Percentiles rank a stretch among this genome's conserved stretches.
Conservation (phyloP, 2,888 invertebrate genomes). For the Melikaiella ostensackeni region DNA sequence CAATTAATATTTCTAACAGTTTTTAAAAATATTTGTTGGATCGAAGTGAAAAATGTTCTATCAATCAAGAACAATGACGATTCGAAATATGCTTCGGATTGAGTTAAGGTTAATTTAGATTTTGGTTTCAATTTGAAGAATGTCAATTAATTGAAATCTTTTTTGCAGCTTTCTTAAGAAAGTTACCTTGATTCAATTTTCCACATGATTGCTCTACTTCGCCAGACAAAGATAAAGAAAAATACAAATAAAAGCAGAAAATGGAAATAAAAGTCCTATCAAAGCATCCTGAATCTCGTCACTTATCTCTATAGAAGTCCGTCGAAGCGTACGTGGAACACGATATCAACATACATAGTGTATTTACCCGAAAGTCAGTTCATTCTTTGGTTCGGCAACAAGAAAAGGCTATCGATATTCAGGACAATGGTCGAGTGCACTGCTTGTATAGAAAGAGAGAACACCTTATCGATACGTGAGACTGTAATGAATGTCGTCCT, state of each 20-base stretch:
- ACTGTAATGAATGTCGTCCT: conserved; percentile 15
- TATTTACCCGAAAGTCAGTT: conserved; percentile 17
- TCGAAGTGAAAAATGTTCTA: too few species aligned
- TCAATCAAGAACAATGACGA: too few species aligned
- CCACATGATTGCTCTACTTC: too few species aligned
- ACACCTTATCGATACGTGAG: conserved; percentile 22
- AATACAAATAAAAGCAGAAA: neutral
- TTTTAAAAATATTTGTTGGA: too few species aligned
- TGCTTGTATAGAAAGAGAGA: neutral
- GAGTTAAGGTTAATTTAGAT: too few species aligned
- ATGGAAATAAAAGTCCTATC: neutral
- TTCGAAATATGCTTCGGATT: too few species aligned
- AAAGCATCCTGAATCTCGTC: neutral
- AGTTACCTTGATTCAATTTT: neutral
- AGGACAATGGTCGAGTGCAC: conserved; percentile 34
- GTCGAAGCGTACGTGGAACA: neutral
- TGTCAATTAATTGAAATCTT: too few species aligned
- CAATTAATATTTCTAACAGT: too few species aligned
- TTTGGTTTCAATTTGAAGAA: too few species aligned
- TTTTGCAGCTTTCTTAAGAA: neutral
- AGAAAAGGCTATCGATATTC: conserved; percentile 39
- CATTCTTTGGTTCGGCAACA: neutral
- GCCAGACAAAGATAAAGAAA: neutral
- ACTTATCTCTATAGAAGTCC: conserved; percentile 11
- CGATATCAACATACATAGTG: conserved; percentile 17